phyloP scores from a whole-genome alignment of 2,888 invertebrate species.

The Bimastos eiseni region DNA sequence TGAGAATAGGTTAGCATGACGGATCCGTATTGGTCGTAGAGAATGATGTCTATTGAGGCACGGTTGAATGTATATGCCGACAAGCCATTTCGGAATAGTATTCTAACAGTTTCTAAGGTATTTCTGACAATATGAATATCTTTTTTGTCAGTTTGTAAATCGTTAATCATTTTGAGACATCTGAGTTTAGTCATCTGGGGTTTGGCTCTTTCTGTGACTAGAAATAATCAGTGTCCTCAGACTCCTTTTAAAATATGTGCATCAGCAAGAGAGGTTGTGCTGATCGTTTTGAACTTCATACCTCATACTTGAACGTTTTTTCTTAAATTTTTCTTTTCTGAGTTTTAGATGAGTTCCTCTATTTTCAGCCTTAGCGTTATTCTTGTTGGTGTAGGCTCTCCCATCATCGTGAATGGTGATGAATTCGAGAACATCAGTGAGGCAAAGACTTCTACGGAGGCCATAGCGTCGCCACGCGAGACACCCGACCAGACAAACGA shows the following conservation, averaged over 20 bases:
- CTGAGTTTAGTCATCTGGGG: neutral
- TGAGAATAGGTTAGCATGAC: neutral
- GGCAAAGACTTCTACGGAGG: neutral
- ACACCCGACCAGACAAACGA: slow-evolving; percentile 20
- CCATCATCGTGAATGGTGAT: slow-evolving; percentile 60
- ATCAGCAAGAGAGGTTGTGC: neutral
- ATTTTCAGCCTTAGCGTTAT: neutral
- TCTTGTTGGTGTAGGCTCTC: slow-evolving; percentile 51
- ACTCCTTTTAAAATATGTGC: neutral
- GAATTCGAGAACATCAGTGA: slow-evolving; percentile 60
- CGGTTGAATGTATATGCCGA: neutral
- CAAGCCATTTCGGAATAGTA: neutral
- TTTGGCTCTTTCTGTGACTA: neutral
- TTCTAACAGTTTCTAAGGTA: neutral
- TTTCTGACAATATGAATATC: neutral
- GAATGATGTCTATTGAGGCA: neutral
- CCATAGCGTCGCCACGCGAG: neutral
- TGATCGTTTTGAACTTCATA: neutral
- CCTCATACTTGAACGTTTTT: neutral
- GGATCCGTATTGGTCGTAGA: neutral
- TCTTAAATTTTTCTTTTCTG: neutral
- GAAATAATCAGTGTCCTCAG: neutral
- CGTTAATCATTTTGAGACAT: neutral
- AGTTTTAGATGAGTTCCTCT: neutral
- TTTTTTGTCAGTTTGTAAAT: neutral